Base-by-base conservation (phyloP, 2,113 vertebrate genomes). In the Galbula dea region DNA sequence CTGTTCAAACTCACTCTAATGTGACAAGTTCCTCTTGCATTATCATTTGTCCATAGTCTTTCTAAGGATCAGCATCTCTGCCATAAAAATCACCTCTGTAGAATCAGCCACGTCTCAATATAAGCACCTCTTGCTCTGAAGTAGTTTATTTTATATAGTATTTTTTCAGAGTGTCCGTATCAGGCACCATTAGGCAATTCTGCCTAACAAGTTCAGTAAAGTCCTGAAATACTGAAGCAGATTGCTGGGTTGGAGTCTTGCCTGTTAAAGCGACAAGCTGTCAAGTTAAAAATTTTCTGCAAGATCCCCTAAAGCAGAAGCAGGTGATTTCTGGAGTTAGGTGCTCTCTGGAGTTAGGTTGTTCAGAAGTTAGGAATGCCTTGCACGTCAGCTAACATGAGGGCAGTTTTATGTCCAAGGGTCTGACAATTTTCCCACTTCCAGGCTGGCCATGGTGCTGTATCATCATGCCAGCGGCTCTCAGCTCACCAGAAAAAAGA, bases 41-140 rank as follows among this genome's bases (percentile, higher is more conserved):
- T 51, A 66, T 16, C 0, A 2, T 21, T n/a, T 66, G 23, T 41
- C 63, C 32, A 26, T 0, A 0, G 30, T 22, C 29, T 24, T 74
- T 51, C 66, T 41, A 41, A 69, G 34, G 37, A 73, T 36, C 55
- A 66, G 6, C 23, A 71, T 36, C 37, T 63, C 67, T 57, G 73
- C 51, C 27, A 55, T 6, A 72, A 19, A 55, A 52, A 88, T n/a
- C 11, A 72, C 13, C 9, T n/a, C n/a, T n/a, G n/a, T n/a, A n/a
- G n/a, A n/a, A n/a, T n/a, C n/a, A n/a, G n/a, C n/a, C n/a, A n/a
- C n/a, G n/a, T n/a, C n/a, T n/a, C n/a, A n/a, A n/a, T n/a, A n/a
- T 0, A 30, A 14, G 58, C n/a, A 27, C 24, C n/a, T 51, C 65
- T 49, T 58, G 41, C 45, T 93, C 49, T 76, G 20, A 86, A 62